Conservation (phyloP, 2,797 vertebrate genomes). For the Catamblyrhynchus diadema region DNA sequence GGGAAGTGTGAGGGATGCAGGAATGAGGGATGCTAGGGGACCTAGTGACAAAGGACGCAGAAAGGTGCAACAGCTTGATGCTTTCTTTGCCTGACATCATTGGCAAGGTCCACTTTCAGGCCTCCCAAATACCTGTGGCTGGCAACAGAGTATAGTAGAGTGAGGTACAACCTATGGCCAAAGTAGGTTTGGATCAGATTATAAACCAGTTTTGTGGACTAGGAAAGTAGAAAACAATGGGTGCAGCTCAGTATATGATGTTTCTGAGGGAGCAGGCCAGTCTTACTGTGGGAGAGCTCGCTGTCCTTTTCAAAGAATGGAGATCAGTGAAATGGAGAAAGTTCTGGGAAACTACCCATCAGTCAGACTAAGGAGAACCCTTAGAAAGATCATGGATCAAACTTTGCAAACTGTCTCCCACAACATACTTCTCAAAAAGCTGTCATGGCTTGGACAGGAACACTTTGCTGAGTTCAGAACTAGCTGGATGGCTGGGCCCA, state of each 20-base stretch:
- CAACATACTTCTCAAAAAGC: neutral
- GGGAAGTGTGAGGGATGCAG: neutral
- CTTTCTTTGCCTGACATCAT: neutral
- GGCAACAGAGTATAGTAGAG: neutral
- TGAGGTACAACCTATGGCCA: fast-evolving
- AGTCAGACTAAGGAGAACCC: neutral
- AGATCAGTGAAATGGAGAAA: neutral
- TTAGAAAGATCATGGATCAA: neutral
- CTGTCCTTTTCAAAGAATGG: neutral
- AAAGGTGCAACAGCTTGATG: fast-evolving
- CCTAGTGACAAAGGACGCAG: neutral
- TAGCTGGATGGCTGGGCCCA: fast-evolving
- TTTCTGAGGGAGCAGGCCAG: neutral
- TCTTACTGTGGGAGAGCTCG: neutral
- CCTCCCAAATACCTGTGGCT: neutral
- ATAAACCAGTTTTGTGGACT: neutral
- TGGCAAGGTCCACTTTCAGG: neutral
- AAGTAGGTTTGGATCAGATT: neutral
- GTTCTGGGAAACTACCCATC: neutral
- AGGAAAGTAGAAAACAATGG: neutral
- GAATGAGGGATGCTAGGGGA: neutral
- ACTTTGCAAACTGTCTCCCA: neutral
- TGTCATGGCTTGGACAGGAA: neutral
- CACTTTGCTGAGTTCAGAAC: neutral
- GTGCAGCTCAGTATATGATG: neutral